Base-by-base conservation (phyloP, 2,888 invertebrate genomes). In the Drosophila multiciliata region DNA sequence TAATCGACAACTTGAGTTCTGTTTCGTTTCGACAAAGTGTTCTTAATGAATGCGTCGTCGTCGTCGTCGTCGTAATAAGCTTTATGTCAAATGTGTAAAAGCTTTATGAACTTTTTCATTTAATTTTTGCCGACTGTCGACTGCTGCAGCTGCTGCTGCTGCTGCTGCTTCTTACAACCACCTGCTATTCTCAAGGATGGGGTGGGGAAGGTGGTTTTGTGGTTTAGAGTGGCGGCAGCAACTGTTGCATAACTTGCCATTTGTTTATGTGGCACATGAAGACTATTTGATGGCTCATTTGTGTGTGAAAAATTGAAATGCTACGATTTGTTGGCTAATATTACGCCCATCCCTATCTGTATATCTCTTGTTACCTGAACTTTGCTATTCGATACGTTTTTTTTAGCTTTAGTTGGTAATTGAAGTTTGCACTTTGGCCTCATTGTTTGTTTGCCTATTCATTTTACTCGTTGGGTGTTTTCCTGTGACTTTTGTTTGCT, bases 221-320 rank as follows among this genome's bases (percentile, higher is more conserved):
- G 23, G 29, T 6, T 29, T 6, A 29, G 20, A 26, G 45, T 15
- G 26, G 32, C 15, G 38, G 55, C 45, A 45, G 78, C 70, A 78
- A 87, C 79, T 78, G 82, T 87, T 83, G 87, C 87, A 80, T 84
- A 82, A 82, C 58, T 54, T 67, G 55, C 40, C 29, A 42, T 26
- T 66, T 36, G 40, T 40, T 32, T 26, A 26, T 49, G 50, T 17
- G 64, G 53, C 35, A 40, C 53, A 50, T 67, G 55, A 54, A 52
- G 20, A 64, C 57, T 42, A 23, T 66, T 62, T 61, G 74, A 77
- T 69, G 62, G 59, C 61, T 55, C 48, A 73, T 52, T 73, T 38
- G 55, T 65, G 74, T 62, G 55, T 63, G 69, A 48, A 59, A 75
- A 77, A 72, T 66, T 62, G 60, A 66, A 74, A 63, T 73, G 74